A percentile compares a stretch with the other conserved stretches of the same genome.
These are phyloP conservation scores for Pediacus dermestoides DNA, from an alignment of 2,888 invertebrate species.

Conservation along the genomic window DNA sequence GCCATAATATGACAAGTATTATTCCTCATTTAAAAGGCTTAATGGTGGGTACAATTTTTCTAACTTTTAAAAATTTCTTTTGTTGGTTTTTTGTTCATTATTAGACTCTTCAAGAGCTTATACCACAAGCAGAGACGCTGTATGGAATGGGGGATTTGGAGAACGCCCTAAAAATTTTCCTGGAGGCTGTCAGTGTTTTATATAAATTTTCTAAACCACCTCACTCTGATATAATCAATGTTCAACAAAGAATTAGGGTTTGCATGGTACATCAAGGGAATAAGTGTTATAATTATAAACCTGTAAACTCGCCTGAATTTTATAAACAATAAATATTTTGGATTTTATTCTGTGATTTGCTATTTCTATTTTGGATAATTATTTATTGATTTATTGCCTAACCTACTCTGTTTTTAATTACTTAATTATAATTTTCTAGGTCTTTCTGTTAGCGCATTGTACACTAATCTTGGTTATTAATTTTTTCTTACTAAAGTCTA, in stretches of 20 bases:
- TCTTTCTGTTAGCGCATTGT: too few relatives aligned
- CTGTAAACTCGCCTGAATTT: too few relatives aligned
- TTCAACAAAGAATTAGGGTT: constrained; percentile 42
- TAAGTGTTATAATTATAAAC: constrained; percentile 32
- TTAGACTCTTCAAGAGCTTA: constrained; percentile 36
- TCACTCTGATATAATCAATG: constrained; percentile 45
- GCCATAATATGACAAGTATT: constrained; percentile 34
- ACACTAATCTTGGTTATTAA: too few relatives aligned
- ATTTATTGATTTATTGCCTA: too few relatives aligned
- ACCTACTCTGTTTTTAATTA: too few relatives aligned
- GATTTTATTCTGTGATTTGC: too few relatives aligned
- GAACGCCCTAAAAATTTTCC: constrained; percentile 37
- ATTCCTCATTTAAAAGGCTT: constrained; percentile 38
- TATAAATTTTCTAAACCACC: constrained; percentile 41
- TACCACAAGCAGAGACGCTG: constrained; percentile 39
- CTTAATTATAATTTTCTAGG: too few relatives aligned
- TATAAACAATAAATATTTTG: too few relatives aligned
- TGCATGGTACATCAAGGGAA: constrained; percentile 43
- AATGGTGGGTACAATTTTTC: constrained; percentile 36
- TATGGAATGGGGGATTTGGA: constrained; percentile 32
- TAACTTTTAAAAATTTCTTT: too few relatives aligned
- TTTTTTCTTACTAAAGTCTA: too few relatives aligned
- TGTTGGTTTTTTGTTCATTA: constrained; percentile 21
- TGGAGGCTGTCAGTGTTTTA: constrained; percentile 39
- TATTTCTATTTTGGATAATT: too few relatives aligned